These are phyloP conservation scores for Ciconia stormi DNA, from an alignment of 2,113 vertebrate genomes.

Conservation along the genomic window DNA sequence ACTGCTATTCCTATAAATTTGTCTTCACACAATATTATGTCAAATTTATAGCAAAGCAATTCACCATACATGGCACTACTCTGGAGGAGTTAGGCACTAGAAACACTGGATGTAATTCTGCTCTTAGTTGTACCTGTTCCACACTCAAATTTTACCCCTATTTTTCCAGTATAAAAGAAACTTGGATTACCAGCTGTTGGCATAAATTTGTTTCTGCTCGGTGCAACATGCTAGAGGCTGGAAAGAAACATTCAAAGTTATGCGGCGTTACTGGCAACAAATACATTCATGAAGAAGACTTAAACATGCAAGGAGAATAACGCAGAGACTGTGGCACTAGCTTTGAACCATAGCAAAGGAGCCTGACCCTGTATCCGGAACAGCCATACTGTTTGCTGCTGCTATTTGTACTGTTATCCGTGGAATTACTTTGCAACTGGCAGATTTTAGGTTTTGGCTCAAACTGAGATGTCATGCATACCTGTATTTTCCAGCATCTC, in stretches of 20 bases:
- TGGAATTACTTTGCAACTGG: not conserved
- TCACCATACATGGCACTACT: not conserved
- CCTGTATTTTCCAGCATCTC: not conserved
- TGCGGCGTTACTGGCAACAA: not conserved
- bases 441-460: not conserved
- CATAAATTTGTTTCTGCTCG: not conserved
- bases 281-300: not conserved
- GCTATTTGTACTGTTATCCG: not conserved
- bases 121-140: not conserved
- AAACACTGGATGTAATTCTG: not conserved
- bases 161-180: not conserved
- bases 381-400: not conserved
- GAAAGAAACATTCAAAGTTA: not conserved
- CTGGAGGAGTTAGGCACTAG: not conserved
- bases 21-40: not conserved
- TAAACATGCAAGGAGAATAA: not conserved
- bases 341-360: accelerated
- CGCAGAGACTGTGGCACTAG: not conserved
- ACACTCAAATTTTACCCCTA: too few species aligned
- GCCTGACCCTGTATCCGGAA: not conserved
- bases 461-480: not conserved
- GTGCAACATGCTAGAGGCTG: not conserved
- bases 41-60: not conserved
- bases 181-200: not conserved
- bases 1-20: not conserved